A percentile compares a stretch with the other conserved stretches of the same genome.
phyloP scores from a whole-genome alignment of 2,797 vertebrate species.

The Poecilia picta region DNA sequence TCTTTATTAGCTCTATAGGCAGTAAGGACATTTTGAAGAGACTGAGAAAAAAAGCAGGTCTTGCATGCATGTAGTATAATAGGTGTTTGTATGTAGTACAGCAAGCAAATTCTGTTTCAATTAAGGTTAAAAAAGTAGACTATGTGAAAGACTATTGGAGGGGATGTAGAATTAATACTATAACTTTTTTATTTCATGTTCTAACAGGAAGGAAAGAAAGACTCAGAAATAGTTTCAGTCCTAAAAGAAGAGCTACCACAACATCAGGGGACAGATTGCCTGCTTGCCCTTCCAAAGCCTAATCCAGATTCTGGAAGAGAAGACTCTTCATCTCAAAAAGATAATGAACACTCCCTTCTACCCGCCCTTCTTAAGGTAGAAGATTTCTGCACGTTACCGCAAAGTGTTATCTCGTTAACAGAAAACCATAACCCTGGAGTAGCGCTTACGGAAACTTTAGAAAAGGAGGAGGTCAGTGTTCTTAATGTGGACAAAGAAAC shows the following conservation, averaged over 20 bases:
- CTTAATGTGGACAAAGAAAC: conserved; percentile 21
- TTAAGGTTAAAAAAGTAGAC: neutral
- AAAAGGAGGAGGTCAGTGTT: conserved; percentile 19
- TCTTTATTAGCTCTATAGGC: neutral
- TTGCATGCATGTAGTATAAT: neutral
- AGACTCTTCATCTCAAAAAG: conserved; percentile 25
- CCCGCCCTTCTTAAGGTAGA: conserved; percentile 30
- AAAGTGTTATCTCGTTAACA: conserved; percentile 38
- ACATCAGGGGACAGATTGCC: conserved; percentile 23
- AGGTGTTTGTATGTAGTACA: neutral
- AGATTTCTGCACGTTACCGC: conserved; percentile 35
- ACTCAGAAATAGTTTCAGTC: conserved; percentile 31
- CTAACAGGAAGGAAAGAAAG: conserved; percentile 59
- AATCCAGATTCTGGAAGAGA: conserved; percentile 22
- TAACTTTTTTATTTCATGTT: conserved; percentile 41
- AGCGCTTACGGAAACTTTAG: conserved; percentile 28
- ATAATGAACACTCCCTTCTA: conserved; percentile 25
- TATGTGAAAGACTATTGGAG: neutral
- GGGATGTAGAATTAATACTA: conserved; percentile 15
- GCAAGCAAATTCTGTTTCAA: neutral
- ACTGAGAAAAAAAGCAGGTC: neutral
- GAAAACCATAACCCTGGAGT: conserved; percentile 21
- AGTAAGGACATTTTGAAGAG: neutral
- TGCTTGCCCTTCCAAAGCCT: conserved; percentile 21
- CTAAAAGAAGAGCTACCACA: conserved; percentile 29